Conservation (phyloP, 2,888 invertebrate species). For the Arenicola marina region DNA sequence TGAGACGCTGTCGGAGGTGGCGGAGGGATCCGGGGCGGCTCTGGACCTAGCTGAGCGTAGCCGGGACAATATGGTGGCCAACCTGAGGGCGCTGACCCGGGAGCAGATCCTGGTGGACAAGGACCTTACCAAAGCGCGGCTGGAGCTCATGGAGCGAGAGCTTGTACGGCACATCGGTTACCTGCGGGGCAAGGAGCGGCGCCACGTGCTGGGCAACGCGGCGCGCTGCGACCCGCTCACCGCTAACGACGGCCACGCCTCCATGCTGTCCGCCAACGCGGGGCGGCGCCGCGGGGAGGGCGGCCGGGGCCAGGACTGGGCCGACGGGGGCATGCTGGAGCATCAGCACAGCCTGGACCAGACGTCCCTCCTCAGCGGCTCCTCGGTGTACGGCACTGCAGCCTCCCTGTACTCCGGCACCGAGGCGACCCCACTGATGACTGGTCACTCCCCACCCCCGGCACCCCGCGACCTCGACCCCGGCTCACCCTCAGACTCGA, state of each 20-base stretch:
- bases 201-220: too few species aligned
- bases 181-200: too few species aligned
- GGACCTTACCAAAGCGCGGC: conserved; percentile 33
- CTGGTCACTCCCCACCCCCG: conserved; percentile 7
- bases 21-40: conserved; percentile 18
- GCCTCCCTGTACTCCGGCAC: conserved; percentile 28
- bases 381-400: conserved; percentile 32
- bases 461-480: background rate
- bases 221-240: conserved; percentile 25
- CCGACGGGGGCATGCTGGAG: too few species aligned
- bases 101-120: conserved; percentile 33
- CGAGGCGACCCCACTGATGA: conserved; percentile 11
- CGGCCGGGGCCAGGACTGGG: conserved; percentile 7
- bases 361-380: conserved; percentile 29
- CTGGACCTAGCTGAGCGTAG: conserved; percentile 30
- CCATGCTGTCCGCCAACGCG: conserved; percentile 1
- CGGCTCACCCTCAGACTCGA: background rate
- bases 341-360: conserved; percentile 29
- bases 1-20: conserved; percentile 26
- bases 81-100: conserved; percentile 27
- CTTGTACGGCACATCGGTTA: conserved; percentile 33
- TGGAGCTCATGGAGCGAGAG: conserved; percentile 35
- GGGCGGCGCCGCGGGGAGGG: too few species aligned
- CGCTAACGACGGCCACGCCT: conserved; percentile 12
- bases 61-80: conserved; percentile 30